Evolutionary conservation across 2,113 vertebrate genomes (phyloP), one percentile per base, ranked within the genome.

Genomic region (Tragelaphus imberbis): DNA sequence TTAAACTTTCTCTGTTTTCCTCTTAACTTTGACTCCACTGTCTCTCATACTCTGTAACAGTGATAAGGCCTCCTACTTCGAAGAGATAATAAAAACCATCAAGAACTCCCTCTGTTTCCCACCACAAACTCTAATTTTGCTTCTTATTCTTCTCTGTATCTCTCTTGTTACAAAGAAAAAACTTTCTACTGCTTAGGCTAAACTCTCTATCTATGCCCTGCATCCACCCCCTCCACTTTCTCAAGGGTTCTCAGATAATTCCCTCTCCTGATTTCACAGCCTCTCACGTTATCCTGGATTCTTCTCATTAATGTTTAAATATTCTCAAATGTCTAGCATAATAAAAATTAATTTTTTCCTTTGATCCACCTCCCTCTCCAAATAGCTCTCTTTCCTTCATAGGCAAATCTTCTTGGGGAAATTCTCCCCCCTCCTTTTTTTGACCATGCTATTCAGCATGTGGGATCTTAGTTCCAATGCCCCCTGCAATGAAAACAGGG

Each of bases 251-350:
- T 94, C 59, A 87, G 36, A 71, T 55, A 53, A 94, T 92, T 89
- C 51, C 36, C 17, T 85, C 14, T 92, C 44, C 40, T 55, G n/a
- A 85, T 92, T 91, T 55, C 53, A 92, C 7, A 89, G 33, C 40
- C 23, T 94, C 77, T 68, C n/a, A n/a, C n/a, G 59, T 71, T 92
- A 89, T 71, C 44, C 63, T 94, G 44, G 17, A 53, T 80, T 85
- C 88, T 81, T 92, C 53, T 75, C 21, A 33, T 92, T 85, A 89
- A n/a, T 80, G 85, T 89, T 96, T 92, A 89, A 94, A 71, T 56
- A 84, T 36, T 82, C 53, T 89, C 56, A 53, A 55, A 53, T 59
- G 44, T 68, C 84, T 94, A 71, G 17, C 23, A 55, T 21, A 81
- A 23, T 80, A 58, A 84, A 88, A 89, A 51, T 55, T 77, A 84